Base-by-base conservation (phyloP, 1,140 invertebrate species). In the Zaprionus kolodkinae region DNA sequence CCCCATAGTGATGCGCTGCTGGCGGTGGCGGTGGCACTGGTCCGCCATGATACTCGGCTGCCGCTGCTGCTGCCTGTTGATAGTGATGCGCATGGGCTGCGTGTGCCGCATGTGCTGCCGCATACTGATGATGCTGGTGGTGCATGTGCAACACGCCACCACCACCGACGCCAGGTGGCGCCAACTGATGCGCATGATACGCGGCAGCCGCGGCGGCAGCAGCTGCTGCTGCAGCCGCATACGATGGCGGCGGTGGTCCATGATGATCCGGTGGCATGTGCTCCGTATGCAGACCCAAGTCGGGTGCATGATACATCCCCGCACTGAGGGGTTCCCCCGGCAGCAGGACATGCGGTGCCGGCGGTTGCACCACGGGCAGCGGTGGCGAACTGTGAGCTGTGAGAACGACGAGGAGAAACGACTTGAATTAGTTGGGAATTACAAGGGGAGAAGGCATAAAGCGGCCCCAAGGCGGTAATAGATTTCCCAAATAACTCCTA, bases 161-260 rank as follows among this genome's bases (percentile, higher is more conserved):
- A n/a, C 75, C 80, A 15, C 75, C 82, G 10, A 64, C 72, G 7
- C 78, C 78, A 12, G 75, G 74, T 11, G 88, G 91, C 1, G 75
- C 79, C 78, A 92, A 38, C 21, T 91, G 91, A 62, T 92, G 86
- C 45, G 81, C 89, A 45, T 91, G 89, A 33, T 91, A 81, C 17
- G 89, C 89, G 35, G 89, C 89, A 36, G 91, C 91, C 12, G 91
- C 91, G 21, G 91, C 91, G 0, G 91, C 91, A 1, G 91, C 88
- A 0, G 92, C 92, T 25, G 83, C 91, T 0, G 91, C 87, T 0
- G 91, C 91, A 1, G 85, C 86, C 0, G 90, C 84, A 56, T 87
- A 86, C 2, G 82, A 86, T 1, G 89, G 90, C 27, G 90, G 84
- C 57, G 92, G 92, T 6, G 85, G 87, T 9, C 91, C 83, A 70